A percentile compares a stretch with the other conserved stretches of the same genome.
Conservation (phyloP, 1,140 invertebrate species). For the Sycobia sp. region DNA sequence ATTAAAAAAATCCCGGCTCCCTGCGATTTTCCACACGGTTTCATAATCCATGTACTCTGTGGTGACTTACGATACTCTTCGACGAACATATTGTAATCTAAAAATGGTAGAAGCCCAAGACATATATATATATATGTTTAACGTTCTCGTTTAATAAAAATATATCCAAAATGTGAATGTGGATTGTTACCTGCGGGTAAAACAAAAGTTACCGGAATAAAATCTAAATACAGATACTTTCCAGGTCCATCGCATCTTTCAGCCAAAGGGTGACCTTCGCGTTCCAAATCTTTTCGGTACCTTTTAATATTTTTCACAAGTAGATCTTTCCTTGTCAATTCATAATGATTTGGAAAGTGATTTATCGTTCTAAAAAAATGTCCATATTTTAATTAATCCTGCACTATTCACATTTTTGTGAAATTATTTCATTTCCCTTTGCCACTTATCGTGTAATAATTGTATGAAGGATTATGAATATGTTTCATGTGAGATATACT, state of each 20-base stretch:
- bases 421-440: too few relatives aligned
- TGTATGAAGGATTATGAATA: background rate
- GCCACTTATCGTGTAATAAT: too few relatives aligned
- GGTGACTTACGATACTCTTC: constrained; percentile 92
- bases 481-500: background rate
- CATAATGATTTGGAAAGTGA: constrained; percentile 94
- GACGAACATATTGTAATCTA: constrained; percentile 93
- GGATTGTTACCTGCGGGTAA: constrained; percentile 73
- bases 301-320: constrained; percentile 95
- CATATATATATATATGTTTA: too few relatives aligned
- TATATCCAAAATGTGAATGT: background rate
- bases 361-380: constrained; percentile 76
- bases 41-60: constrained; percentile 96
- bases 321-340: constrained; percentile 91
- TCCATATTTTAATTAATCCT: too few relatives aligned
- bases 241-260: constrained; percentile 77
- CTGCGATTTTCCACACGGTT: constrained; percentile 91
- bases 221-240: constrained; percentile 83
- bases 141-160: constrained; percentile 1
- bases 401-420: too few relatives aligned
- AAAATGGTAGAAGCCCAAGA: background rate
- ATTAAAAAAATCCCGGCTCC: constrained; percentile 87
- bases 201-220: constrained; percentile 91
- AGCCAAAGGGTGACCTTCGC: constrained; percentile 85
- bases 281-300: constrained; percentile 88